Evolutionary conservation across 2,113 vertebrate genomes (phyloP).

Genomic region (Pomatorhinus ruficollis): DNA sequence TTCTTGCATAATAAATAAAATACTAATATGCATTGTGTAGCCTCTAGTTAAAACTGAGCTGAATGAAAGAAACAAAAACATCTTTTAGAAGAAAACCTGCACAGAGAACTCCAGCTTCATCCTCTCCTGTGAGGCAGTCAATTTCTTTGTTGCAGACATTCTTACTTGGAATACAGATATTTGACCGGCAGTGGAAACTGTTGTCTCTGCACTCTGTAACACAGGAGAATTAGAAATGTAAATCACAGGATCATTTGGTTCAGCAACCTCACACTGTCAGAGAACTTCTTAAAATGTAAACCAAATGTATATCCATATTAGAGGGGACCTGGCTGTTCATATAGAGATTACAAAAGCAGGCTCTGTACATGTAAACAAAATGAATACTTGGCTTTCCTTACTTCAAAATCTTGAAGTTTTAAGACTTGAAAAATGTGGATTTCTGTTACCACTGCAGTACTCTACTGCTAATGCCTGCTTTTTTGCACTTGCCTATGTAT

Average conservation of each 20-base stretch:
- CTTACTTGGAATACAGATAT: slow-evolving; percentile 80
- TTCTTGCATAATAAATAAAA: background rate
- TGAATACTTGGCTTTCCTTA: background rate
- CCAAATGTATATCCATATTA: background rate
- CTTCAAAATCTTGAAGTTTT: background rate
- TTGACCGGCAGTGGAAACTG: slow-evolving; percentile 79
- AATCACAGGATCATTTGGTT: background rate
- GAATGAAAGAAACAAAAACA: background rate
- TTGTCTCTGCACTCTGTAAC: slow-evolving; percentile 76
- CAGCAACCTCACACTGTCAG: background rate
- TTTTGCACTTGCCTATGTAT: background rate
- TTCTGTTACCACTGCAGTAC: background rate
- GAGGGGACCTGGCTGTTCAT: background rate
- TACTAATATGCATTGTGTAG: background rate
- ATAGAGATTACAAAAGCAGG: background rate
- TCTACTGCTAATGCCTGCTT: background rate
- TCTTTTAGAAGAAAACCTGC: slow-evolving; percentile 51
- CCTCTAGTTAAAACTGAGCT: background rate
- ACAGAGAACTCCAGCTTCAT: slow-evolving; percentile 74
- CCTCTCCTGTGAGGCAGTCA: slow-evolving; percentile 89
- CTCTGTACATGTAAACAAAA: background rate
- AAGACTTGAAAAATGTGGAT: background rate
- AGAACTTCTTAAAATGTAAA: background rate
- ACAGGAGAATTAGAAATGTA: background rate
- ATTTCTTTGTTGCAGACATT: slow-evolving; percentile 71